These are phyloP conservation scores for Corythucha ciliata DNA, from an alignment of 2,888 invertebrate genomes.

Conservation along the genomic window DNA sequence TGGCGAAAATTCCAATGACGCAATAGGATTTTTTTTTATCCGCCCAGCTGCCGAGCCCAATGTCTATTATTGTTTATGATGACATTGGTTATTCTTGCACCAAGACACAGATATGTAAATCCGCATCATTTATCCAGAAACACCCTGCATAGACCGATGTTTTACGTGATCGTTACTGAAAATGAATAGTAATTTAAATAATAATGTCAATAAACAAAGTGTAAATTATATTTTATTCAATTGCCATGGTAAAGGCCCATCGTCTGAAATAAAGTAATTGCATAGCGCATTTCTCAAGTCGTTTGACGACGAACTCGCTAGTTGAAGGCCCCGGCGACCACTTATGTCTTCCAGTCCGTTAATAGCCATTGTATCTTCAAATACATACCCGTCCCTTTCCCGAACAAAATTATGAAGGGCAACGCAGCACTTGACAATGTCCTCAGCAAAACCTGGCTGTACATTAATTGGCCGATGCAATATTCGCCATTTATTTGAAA, in stretches of 20 bases:
- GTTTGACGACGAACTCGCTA: constrained; percentile 19
- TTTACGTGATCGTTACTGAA: too few species aligned
- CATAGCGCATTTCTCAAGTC: constrained; percentile 29
- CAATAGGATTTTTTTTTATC: too few species aligned
- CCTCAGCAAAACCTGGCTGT: constrained; percentile 33
- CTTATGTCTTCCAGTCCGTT: constrained; percentile 30
- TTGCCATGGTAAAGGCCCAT: constrained; percentile 28
- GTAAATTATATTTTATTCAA: constrained; percentile 28
- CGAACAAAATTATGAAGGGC: constrained; percentile 33
- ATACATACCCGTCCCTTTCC: constrained; percentile 29
- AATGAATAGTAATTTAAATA: too few species aligned
- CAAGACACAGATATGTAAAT: too few species aligned
- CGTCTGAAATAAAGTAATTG: constrained; percentile 25
- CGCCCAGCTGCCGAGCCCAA: too few species aligned
- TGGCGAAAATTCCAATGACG: too few species aligned
- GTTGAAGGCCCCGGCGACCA: constrained; percentile 24
- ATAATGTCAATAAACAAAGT: too few species aligned
- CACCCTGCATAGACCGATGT: too few species aligned
- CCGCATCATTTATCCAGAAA: too few species aligned
- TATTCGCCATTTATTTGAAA: constrained; percentile 39
- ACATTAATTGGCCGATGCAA: constrained; percentile 38
- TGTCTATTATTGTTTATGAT: too few species aligned
- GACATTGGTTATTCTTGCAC: too few species aligned
- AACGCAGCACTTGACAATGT: constrained; percentile 37
- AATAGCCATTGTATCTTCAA: constrained; percentile 31